phyloP scores from a whole-genome alignment of 2,888 invertebrate species.

The Drosophila bunnanda region DNA sequence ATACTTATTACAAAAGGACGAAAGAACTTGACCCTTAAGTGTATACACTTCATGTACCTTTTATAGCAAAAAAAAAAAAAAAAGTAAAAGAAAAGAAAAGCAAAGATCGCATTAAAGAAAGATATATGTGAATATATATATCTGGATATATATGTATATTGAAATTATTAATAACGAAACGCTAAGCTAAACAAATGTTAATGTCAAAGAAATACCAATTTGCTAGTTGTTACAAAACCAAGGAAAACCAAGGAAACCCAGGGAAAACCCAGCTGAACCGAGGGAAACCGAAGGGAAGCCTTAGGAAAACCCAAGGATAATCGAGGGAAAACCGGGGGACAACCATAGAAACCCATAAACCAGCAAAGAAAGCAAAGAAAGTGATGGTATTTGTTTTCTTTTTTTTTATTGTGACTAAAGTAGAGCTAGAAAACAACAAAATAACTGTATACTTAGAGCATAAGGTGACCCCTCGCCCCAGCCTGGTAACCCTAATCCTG shows the following conservation, averaged over 20 bases:
- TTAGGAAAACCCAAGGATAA: not conserved
- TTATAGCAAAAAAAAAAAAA: slow-evolving; percentile 62
- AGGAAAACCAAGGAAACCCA: slow-evolving; percentile 8
- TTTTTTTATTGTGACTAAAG: slow-evolving; percentile 14
- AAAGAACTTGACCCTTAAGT: slow-evolving; percentile 56
- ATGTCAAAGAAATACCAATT: slow-evolving; percentile 44
- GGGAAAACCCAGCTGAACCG: no score
- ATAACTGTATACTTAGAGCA: slow-evolving; percentile 38
- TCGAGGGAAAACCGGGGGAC: slow-evolving; percentile 6
- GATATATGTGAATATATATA: slow-evolving; percentile 10
- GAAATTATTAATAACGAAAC: slow-evolving; percentile 13
- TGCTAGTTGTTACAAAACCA: slow-evolving; percentile 42
- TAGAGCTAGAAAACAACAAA: slow-evolving; percentile 28
- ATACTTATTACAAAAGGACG: slow-evolving; percentile 24
- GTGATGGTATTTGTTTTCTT: slow-evolving; percentile 17
- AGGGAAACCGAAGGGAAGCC: not conserved
- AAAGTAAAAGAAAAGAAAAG: slow-evolving; percentile 26
- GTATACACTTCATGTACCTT: slow-evolving; percentile 82
- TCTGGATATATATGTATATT: no score
- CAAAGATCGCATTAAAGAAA: slow-evolving; percentile 36
- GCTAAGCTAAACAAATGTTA: slow-evolving; percentile 24
- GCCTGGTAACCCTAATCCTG: not conserved
- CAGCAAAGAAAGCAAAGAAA: slow-evolving; percentile 9
- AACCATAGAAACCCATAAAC: not conserved
- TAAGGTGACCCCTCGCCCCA: slow-evolving; percentile 8